phyloP scores from a whole-genome alignment of 64 coral and sea anemone genomes.

The Acropora tenuis region DNA sequence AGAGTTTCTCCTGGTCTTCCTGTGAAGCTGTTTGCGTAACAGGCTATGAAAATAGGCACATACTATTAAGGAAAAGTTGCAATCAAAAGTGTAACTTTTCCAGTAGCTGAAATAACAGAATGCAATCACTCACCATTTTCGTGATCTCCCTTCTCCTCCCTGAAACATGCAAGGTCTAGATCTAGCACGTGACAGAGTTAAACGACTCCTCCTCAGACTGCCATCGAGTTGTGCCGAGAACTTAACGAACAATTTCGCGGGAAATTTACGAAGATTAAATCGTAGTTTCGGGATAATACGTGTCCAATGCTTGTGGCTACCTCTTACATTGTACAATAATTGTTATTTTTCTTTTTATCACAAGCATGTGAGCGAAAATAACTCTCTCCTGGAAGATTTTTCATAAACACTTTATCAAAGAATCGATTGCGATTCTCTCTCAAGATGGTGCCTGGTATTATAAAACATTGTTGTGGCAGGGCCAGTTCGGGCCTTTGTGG shows the following conservation, averaged over 20 bases:
- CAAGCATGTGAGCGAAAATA: too few species aligned
- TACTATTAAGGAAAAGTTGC: background rate
- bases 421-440: background rate
- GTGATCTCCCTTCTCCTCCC: background rate
- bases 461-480: background rate
- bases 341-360: too few species aligned
- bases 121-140: slow-evolving; percentile 57
- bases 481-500: too few species aligned
- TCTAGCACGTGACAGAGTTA: slow-evolving; percentile 55
- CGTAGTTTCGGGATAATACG: background rate
- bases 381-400: background rate
- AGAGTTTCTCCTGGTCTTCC: slow-evolving; percentile 96
- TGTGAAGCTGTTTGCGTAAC: slow-evolving; percentile 73
- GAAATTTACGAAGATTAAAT: slow-evolving; percentile 23
- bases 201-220: slow-evolving; percentile 39
- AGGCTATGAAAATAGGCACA: slow-evolving; percentile 59
- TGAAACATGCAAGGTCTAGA: slow-evolving; percentile 32
- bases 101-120: background rate
- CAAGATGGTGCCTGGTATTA: background rate
- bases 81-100: background rate
- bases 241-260: slow-evolving; percentile 5
- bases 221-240: slow-evolving; percentile 8
- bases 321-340: too few species aligned
- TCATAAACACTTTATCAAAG: background rate
- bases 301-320: too few species aligned